A percentile compares a stretch with the other conserved stretches of the same genome.
Evolutionary conservation across 2,113 vertebrate genomes (phyloP).

Genomic region (Spea bombifrons): DNA sequence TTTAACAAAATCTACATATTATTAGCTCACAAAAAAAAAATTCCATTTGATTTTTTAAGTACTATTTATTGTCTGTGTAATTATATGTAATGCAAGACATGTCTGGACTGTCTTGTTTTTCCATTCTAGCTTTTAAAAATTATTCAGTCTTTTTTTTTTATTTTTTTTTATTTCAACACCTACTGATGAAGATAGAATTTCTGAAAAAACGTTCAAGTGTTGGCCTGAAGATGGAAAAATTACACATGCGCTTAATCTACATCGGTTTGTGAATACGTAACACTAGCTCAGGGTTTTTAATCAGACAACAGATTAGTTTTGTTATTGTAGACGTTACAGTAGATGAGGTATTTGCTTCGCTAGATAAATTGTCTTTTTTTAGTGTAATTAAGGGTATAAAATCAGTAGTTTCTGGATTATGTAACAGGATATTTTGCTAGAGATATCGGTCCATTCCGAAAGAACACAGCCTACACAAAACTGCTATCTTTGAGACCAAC

Average conservation of each 20-base stretch:
- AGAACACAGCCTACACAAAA: neutral
- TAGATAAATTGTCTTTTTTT: neutral
- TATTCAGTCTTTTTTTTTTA: slow-evolving; percentile 9
- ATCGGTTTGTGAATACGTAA: neutral
- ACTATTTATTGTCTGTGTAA: slow-evolving; percentile 7
- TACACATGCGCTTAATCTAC: neutral
- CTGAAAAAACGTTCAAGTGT: slow-evolving; percentile 17
- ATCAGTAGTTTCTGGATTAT: neutral
- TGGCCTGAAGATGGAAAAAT: slow-evolving; percentile 3
- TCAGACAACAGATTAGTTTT: neutral
- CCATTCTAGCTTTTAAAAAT: slow-evolving; percentile 1
- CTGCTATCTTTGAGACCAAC: neutral
- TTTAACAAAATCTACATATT: neutral
- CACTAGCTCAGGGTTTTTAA: slow-evolving; percentile 3
- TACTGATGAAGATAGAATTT: slow-evolving; percentile 26
- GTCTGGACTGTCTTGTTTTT: slow-evolving; percentile 5
- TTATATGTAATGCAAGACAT: slow-evolving; percentile 3
- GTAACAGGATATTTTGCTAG: neutral
- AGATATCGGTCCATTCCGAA: neutral
- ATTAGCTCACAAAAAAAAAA: neutral
- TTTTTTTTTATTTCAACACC: slow-evolving; percentile 28
- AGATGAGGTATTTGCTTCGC: neutral
- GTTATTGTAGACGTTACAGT: neutral
- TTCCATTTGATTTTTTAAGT: neutral
- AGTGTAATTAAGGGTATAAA: neutral